Evolutionary conservation across 2,888 invertebrate genomes (phyloP), one percentile per base, ranked within the genome.

Genomic region (Dastarcus helophoroides): DNA sequence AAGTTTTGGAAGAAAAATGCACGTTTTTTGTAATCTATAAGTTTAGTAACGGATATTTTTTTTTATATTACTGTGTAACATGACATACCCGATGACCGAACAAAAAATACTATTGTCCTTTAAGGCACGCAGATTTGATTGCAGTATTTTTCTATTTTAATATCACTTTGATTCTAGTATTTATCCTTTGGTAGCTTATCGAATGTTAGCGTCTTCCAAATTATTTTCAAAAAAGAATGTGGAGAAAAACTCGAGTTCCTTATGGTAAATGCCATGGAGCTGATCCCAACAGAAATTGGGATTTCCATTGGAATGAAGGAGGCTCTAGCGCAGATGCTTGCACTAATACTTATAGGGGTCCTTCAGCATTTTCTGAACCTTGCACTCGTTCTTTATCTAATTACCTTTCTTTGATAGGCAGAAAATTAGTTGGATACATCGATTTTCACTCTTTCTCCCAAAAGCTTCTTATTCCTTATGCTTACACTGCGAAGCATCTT

Each of bases 201-300:
- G n/a, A n/a, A n/a, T n/a, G n/a, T n/a, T n/a, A n/a, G n/a, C n/a
- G n/a, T n/a, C n/a, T n/a, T n/a, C n/a, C n/a, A 23, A 23, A 6
- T 6, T 14, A 9, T 9, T 11, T 26, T 12, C 15, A 75, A 74
- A 62, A 68, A 38, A 70, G 82, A 33, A 39, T 79, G 48, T 82
- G 81, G 81, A 65, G 81, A 9, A 81, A 81, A 50, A 80, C 76
- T 4, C 60, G 73, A 29, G 66, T 55, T 29, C 62, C 58, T 30
- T 66, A 66, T 17, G 22, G 29, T 0, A n/a, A n/a, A n/a, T 72
- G 78, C 41, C 54, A 56, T 35, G 85, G 85, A 3, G 71, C 73
- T 1, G 85, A 86, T 57, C 71, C 79, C 1, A 86, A 86, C 53
- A 69, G 85, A 36, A 85, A 85, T 54, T 85, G 79, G 76, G 75